Conservation (phyloP, 2,888 invertebrate species). For the Temnothorax ravouxi region DNA sequence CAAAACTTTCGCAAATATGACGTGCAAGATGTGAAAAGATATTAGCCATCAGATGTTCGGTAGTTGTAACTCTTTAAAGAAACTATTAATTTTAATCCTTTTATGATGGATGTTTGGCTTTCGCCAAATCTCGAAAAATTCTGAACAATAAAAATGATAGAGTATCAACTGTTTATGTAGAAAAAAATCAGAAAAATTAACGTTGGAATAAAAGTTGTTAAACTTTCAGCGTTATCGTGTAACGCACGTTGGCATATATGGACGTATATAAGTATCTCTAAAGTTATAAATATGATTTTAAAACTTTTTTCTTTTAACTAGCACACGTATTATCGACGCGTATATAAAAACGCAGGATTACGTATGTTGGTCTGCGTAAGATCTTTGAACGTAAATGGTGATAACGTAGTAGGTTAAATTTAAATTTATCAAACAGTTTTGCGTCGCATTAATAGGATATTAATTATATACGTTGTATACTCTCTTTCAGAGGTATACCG, state of each 20-base stretch:
- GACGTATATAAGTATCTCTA: background rate
- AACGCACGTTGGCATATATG: background rate
- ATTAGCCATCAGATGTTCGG: background rate
- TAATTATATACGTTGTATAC: conserved; percentile 16
- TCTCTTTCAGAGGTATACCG: background rate
- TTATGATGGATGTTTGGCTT: background rate
- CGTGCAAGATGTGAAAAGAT: background rate
- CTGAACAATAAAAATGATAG: background rate
- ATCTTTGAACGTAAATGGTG: background rate
- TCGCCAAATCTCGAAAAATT: conserved; percentile 11
- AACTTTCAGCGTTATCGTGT: background rate
- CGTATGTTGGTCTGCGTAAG: background rate
- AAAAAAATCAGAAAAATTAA: background rate
- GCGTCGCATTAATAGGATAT: conserved; percentile 21
- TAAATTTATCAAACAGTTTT: conserved; percentile 7
- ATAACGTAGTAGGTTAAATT: conserved; percentile 21
- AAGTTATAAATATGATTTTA: background rate
- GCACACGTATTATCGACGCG: background rate
- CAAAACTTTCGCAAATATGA: conserved; percentile 8
- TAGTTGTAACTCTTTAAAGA: background rate
- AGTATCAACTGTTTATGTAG: background rate
- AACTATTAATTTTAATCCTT: background rate
- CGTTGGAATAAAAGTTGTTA: background rate
- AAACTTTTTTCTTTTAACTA: background rate
- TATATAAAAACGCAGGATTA: background rate